Conservation (phyloP, 2,888 invertebrate species). For the Ecliptopera silaceata region DNA sequence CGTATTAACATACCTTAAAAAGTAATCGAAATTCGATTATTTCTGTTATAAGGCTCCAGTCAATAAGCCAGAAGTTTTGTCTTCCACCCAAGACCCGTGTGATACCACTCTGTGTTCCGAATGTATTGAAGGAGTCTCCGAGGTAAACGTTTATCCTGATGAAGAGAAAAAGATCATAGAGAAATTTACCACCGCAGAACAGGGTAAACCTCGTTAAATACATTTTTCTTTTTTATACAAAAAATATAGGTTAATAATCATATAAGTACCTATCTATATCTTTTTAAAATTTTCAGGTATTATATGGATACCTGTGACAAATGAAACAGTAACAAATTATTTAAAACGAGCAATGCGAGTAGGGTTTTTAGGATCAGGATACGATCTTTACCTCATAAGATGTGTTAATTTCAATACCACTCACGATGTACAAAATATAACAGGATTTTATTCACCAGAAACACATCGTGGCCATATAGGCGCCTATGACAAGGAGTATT, state of each 20-base stretch:
- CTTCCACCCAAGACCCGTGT: conserved; percentile 9
- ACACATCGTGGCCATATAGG: not conserved
- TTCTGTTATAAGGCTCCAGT: not conserved
- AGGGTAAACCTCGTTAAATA: no score
- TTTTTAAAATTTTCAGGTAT: not conserved
- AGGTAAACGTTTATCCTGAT: not conserved
- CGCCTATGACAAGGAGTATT: not conserved
- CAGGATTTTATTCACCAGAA: not conserved
- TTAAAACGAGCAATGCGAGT: not conserved
- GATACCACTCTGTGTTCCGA: conserved; percentile 18
- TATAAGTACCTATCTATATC: no score
- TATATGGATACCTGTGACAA: not conserved
- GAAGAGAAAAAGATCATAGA: not conserved
- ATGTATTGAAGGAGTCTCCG: conserved; percentile 10
- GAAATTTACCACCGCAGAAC: not conserved
- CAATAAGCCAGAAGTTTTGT: not conserved
- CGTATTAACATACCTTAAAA: no score
- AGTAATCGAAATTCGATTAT: no score
- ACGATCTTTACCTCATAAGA: not conserved
- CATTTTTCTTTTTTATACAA: no score
- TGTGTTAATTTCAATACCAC: not conserved
- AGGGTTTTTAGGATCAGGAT: not conserved
- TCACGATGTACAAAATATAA: not conserved
- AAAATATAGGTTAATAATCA: no score
- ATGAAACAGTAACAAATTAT: not conserved